Conservation (phyloP, 1,140 invertebrate species). For the Proctacanthus coquilletti region DNA sequence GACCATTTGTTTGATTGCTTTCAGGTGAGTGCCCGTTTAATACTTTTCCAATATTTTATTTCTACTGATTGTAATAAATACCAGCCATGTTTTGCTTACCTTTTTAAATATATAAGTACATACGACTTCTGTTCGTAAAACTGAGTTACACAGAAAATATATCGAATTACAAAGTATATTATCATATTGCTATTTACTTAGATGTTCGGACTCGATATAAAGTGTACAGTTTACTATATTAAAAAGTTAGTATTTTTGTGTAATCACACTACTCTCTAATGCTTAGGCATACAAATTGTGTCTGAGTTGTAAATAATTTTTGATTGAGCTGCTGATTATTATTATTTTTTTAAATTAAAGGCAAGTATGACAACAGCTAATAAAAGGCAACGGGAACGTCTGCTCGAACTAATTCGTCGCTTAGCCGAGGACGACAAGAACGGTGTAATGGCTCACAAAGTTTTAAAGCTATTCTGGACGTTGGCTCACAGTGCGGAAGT, state of each 20-base stretch:
- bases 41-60: not conserved
- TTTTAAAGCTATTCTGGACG: conserved; percentile 94
- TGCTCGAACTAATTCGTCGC: conserved; percentile 86
- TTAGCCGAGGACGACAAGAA: conserved; percentile 97
- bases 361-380: conserved; percentile 90
- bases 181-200: too few species aligned
- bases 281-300: conserved; percentile 8
- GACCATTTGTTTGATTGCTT: conserved; percentile 97
- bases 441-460: conserved; percentile 96
- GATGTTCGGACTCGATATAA: too few species aligned
- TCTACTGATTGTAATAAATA: not conserved
- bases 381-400: conserved; percentile 89
- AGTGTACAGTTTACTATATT: too few species aligned
- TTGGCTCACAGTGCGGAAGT: conserved; percentile 92
- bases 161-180: too few species aligned
- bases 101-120: not conserved
- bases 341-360: conserved; percentile 32
- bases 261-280: too few species aligned
- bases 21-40: conserved; percentile 60
- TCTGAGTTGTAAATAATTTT: conserved; percentile 6
- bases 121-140: conserved; percentile 1
- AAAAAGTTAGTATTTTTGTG: too few species aligned
- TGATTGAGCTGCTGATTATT: conserved; percentile 6
- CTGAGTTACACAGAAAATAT: too few species aligned
- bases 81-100: not conserved